Percentiles rank a stretch among this genome's conserved stretches.
phyloP scores from a whole-genome alignment of 2,888 invertebrate genomes.

The Hypomecis punctinalis region DNA sequence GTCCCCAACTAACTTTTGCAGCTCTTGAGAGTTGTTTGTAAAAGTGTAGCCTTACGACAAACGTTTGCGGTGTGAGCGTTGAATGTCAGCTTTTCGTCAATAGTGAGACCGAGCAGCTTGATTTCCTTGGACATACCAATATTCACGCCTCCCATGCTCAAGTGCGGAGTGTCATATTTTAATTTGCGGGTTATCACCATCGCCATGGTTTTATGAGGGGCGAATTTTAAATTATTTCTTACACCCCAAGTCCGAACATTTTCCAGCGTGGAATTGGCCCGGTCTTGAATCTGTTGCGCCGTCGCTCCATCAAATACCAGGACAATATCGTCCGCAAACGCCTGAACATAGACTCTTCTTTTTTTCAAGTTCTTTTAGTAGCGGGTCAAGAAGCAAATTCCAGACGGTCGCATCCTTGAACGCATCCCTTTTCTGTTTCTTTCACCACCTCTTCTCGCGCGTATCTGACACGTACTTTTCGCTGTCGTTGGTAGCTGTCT shows the following conservation, averaged over 20 bases:
- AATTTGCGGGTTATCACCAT: neutral
- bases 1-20: slow-evolving; percentile 14
- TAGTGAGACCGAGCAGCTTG: slow-evolving; percentile 13
- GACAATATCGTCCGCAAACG: no score
- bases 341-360: neutral
- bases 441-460: no score
- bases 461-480: no score
- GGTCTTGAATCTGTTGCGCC: neutral
- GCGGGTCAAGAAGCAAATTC: neutral
- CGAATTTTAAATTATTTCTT: slow-evolving; percentile 12
- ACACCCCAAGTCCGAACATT: slow-evolving; percentile 17
- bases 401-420: no score
- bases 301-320: slow-evolving; percentile 5
- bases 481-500: no score
- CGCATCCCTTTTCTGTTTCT: no score
- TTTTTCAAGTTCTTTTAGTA: neutral
- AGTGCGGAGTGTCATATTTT: slow-evolving; percentile 13
- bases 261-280: slow-evolving; percentile 11
- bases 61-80: slow-evolving; percentile 14
- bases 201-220: slow-evolving; percentile 4
- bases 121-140: slow-evolving; percentile 10
- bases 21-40: slow-evolving; percentile 5
- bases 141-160: slow-evolving; percentile 13
- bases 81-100: slow-evolving; percentile 24
- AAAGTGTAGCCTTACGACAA: slow-evolving; percentile 10